Evolutionary conservation across 2,888 invertebrate species (phyloP).

Genomic region (Zootermopsis nevadensis): DNA sequence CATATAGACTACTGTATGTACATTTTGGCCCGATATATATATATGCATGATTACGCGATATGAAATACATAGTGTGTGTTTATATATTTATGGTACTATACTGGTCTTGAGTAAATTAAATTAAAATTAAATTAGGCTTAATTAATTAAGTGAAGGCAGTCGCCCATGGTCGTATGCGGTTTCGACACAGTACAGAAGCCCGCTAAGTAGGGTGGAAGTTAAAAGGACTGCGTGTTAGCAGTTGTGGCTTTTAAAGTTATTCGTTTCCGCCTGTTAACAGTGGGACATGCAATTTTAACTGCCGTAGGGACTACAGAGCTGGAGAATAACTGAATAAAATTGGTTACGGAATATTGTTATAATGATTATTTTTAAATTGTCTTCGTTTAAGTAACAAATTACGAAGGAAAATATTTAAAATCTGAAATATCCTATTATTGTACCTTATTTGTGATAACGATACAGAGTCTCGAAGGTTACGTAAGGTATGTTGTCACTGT

Average conservation of each 20-base stretch:
- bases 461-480: no score
- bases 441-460: no score
- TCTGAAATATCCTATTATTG: no score
- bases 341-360: no score
- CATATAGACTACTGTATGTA: no score
- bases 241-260: not conserved
- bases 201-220: not conserved
- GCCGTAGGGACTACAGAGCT: no score
- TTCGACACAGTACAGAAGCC: not conserved
- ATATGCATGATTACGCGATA: not conserved
- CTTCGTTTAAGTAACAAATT: no score
- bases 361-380: no score
- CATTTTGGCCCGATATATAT: not conserved
- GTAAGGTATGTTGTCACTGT: no score
- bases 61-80: not conserved
- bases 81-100: not conserved
- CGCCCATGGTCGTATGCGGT: not conserved
- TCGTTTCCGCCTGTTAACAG: not conserved
- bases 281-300: not conserved
- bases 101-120: constrained; percentile 42
- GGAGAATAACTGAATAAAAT: no score
- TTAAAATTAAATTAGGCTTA: constrained; percentile 48
- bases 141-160: constrained; percentile 46
- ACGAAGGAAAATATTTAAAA: no score
- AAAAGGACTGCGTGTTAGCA: not conserved